phyloP scores from a whole-genome alignment of 2,113 vertebrate species.

The Orcinus orca region DNA sequence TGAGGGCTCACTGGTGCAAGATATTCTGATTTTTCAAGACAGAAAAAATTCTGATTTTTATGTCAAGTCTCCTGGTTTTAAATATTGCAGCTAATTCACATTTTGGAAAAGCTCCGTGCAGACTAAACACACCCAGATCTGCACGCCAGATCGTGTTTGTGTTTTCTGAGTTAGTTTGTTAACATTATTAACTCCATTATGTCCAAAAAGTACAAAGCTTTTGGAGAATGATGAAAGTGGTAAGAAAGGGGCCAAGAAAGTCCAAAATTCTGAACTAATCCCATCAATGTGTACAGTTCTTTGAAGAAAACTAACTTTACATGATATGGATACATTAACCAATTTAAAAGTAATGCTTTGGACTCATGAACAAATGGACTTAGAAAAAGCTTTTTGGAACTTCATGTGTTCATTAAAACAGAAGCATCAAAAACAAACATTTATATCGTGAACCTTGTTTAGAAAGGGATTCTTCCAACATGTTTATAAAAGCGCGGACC shows the following conservation, averaged over 20 bases:
- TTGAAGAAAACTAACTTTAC: background rate
- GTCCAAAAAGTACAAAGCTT: background rate
- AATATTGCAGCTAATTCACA: background rate
- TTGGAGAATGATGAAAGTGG: background rate
- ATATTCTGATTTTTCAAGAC: background rate
- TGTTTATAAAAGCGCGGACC: background rate
- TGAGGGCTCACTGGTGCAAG: background rate
- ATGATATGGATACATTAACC: background rate
- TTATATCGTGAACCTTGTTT: background rate
- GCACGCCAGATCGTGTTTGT: slow-evolving; percentile 46
- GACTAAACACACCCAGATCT: slow-evolving; percentile 48
- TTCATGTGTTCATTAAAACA: background rate
- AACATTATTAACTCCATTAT: background rate
- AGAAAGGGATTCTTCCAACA: background rate
- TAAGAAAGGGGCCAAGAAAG: background rate
- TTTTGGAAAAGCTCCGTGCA: background rate
- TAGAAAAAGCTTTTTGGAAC: background rate
- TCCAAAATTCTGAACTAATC: background rate
- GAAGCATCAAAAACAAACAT: background rate
- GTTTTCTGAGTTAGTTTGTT: slow-evolving; percentile 42
- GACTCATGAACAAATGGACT: background rate
- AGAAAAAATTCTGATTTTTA: background rate
- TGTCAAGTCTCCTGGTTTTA: background rate
- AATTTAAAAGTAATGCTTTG: background rate
- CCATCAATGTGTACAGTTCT: background rate